phyloP scores from a whole-genome alignment of 2,888 invertebrate genomes.

The Eupithecia tripunctaria region DNA sequence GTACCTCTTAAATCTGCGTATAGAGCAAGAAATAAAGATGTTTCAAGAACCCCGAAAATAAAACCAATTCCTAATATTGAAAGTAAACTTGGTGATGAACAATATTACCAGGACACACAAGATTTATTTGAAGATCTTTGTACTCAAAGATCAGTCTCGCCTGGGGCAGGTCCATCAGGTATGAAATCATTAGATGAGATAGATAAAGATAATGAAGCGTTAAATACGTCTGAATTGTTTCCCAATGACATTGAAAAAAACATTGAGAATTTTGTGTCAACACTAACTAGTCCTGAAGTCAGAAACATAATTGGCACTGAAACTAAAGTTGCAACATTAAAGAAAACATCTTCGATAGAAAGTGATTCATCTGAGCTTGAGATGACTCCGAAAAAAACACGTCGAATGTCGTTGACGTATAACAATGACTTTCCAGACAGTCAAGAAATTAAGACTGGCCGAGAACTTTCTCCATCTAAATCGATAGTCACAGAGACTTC shows the following conservation, averaged over 20 bases:
- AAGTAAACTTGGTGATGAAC: conserved; percentile 47
- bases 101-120: conserved; percentile 73
- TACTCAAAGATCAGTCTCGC: conserved; percentile 57
- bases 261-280: conserved; percentile 51
- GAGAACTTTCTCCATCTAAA: conserved; percentile 48
- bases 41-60: conserved; percentile 44
- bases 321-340: conserved; percentile 44
- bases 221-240: conserved; percentile 37
- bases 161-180: conserved; percentile 12
- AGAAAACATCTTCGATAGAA: conserved; percentile 43
- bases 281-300: conserved; percentile 53
- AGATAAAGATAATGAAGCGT: conserved; percentile 42
- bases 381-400: conserved; percentile 65
- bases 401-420: conserved; percentile 55
- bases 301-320: conserved; percentile 55
- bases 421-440: conserved; percentile 70
- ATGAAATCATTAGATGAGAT: not conserved
- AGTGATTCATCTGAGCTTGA: conserved; percentile 69
- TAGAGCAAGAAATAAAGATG: conserved; percentile 62
- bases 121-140: conserved; percentile 70
- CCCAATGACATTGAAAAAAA: conserved; percentile 47
- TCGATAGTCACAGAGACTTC: conserved; percentile 57
- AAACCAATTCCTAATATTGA: conserved; percentile 35
- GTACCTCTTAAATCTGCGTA: conserved; percentile 62
- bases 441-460: conserved; percentile 71